These are phyloP conservation scores for Myopa tessellatipennis DNA, from an alignment of 2,888 invertebrate genomes.

Conservation along the genomic window DNA sequence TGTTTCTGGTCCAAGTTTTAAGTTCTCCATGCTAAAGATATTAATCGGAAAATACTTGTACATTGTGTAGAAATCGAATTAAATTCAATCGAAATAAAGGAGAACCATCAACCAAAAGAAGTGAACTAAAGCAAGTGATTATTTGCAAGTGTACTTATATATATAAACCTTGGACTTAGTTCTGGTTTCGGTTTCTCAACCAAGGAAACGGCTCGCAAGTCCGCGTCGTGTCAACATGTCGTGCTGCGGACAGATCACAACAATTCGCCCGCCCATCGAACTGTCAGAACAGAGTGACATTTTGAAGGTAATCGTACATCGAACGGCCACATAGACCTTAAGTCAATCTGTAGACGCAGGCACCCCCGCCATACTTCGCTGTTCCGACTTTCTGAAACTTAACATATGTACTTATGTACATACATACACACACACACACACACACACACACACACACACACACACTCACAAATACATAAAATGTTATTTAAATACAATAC, in stretches of 20 bases:
- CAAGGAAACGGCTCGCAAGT: background rate
- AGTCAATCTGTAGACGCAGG: no score
- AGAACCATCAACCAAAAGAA: background rate
- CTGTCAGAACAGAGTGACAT: constrained; percentile 81
- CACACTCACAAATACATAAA: no score
- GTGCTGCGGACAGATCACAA: constrained; percentile 78
- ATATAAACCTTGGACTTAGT: no score
- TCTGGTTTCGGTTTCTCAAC: background rate
- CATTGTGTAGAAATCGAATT: no score
- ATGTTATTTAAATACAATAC: no score
- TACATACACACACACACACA: background rate
- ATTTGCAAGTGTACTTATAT: no score
- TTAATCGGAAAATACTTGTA: no score
- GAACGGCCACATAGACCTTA: background rate
- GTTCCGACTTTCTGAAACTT: no score
- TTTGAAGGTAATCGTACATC: constrained; percentile 74
- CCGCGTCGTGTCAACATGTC: constrained; percentile 67
- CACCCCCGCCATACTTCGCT: no score
- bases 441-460: background rate
- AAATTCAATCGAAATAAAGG: background rate
- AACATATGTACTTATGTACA: no score
- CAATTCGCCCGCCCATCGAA: constrained; percentile 82
- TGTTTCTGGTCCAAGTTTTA: no score
- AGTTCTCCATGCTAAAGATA: no score
- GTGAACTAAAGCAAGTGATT: constrained; percentile 44